phyloP scores from a whole-genome alignment of 2,797 vertebrate species.

The Selene dorsalis region DNA sequence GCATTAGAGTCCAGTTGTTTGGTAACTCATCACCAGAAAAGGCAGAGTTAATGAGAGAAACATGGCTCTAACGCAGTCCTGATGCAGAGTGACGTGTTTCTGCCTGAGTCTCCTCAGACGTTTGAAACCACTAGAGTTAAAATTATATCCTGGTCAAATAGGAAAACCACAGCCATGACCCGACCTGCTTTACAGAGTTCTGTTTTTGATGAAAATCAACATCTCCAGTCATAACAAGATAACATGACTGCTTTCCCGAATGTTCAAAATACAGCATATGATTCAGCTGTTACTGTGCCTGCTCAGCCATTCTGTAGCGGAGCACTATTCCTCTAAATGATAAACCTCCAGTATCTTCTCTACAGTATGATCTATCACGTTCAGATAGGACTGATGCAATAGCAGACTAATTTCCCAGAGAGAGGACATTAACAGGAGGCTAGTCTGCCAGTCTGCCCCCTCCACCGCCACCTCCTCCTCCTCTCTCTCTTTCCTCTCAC shows the following conservation, averaged over 20 bases:
- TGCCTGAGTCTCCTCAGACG: conserved; percentile 8
- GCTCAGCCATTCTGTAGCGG: conserved; percentile 2
- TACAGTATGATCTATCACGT: conserved; percentile 26
- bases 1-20: conserved; percentile 13
- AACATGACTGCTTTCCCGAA: conserved; percentile 16
- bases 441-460: conserved; percentile 38
- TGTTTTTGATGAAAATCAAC: conserved; percentile 32
- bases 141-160: conserved; percentile 32
- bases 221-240: conserved; percentile 5
- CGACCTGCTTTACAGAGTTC: conserved; percentile 19
- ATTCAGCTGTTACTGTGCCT: conserved; percentile 10
- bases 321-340: background rate
- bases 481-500: conserved; percentile 43
- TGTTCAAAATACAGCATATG: conserved; percentile 1
- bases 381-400: conserved; percentile 37
- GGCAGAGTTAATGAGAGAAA: conserved; percentile 32
- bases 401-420: conserved; percentile 23
- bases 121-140: conserved; percentile 24
- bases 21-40: conserved; percentile 23
- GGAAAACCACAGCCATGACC: conserved; percentile 1
- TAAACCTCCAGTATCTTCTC: conserved; percentile 10
- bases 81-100: conserved; percentile 43
- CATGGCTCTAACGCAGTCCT: conserved; percentile 10
- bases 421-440: conserved; percentile 48
- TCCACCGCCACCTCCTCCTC: background rate